A percentile compares a stretch with the other conserved stretches of the same genome.
Conservation (phyloP, 2,888 invertebrate genomes). For the Hirudinaria manillensis region DNA sequence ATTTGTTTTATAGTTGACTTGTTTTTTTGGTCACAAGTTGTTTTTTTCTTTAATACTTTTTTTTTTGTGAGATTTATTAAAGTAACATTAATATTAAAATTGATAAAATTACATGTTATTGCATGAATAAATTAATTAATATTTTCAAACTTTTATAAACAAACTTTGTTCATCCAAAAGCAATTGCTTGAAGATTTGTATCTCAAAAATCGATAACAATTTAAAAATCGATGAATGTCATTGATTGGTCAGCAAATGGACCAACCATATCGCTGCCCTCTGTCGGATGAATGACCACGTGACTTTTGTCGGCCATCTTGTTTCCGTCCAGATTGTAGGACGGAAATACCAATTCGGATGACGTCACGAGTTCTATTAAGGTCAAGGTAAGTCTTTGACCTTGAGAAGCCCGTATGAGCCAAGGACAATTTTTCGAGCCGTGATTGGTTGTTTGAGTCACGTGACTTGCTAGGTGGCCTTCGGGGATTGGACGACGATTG, state of each 20-base stretch:
- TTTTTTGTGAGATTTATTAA: no score
- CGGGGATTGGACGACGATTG: not conserved
- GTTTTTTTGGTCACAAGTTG: no score
- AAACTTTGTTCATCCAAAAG: no score
- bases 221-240: no score
- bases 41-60: no score
- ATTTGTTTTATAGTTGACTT: no score
- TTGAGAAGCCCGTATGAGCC: constrained; percentile 33
- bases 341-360: not conserved
- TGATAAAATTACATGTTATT: no score
- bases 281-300: constrained; percentile 17
- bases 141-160: no score
- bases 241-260: not conserved
- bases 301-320: not conserved
- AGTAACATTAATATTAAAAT: no score
- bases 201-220: no score
- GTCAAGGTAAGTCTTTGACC: constrained; percentile 38
- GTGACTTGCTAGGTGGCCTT: constrained; percentile 23
- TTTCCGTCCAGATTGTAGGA: constrained; percentile 11
- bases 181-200: no score
- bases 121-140: no score
- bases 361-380: constrained; percentile 33
- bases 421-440: constrained; percentile 33
- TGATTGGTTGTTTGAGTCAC: constrained; percentile 25
- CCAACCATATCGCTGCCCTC: not conserved